Conservation (phyloP, 2,797 vertebrate genomes). For the Thaleichthys pacificus region DNA sequence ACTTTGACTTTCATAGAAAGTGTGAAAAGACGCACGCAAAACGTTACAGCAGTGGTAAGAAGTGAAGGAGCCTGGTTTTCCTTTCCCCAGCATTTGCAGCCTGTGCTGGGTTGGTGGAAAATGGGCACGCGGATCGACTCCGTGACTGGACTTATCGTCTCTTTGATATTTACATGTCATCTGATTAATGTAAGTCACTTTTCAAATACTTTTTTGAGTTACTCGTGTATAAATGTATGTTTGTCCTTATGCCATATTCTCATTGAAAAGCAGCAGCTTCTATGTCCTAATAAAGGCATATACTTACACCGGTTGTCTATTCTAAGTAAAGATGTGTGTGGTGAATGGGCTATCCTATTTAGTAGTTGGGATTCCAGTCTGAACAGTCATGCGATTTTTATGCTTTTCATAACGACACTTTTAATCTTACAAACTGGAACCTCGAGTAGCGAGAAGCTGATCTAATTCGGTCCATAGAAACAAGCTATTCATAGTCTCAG, state of each 20-base stretch:
- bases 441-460: constrained; percentile 50
- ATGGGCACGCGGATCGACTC: constrained; percentile 72
- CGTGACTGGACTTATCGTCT: constrained; percentile 68
- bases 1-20: constrained; percentile 52
- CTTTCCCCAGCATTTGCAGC: constrained; percentile 60
- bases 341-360: too few species aligned
- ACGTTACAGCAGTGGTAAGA: constrained; percentile 46
- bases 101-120: constrained; percentile 65
- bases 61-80: constrained; percentile 61
- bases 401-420: constrained; percentile 42
- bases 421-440: constrained; percentile 57
- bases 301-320: too few species aligned
- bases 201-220: background rate
- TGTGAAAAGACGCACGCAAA: constrained; percentile 44
- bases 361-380: constrained; percentile 34
- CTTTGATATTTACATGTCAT: constrained; percentile 67
- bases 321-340: too few species aligned
- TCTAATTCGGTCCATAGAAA: constrained; percentile 78
- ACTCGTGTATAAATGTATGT: background rate
- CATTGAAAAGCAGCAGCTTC: background rate
- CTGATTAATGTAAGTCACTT: constrained; percentile 71
- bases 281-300: constrained; percentile 2
- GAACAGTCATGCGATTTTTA: constrained; percentile 24
- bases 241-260: background rate
- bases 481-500: constrained; percentile 79